Evolutionary conservation across 1,140 invertebrate species (phyloP).

Genomic region (Aphis craccivora): DNA sequence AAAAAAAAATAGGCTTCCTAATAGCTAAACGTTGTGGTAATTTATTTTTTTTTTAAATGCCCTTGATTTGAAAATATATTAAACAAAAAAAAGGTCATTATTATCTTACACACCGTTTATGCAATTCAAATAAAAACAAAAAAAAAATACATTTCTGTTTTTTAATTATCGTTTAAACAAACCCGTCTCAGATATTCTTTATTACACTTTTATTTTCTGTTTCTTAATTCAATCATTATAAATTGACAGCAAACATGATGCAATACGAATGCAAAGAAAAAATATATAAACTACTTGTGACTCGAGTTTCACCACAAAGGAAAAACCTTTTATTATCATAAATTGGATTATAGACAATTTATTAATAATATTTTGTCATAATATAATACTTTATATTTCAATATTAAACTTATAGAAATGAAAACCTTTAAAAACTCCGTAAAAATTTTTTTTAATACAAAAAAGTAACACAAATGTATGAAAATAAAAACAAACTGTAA

Average conservation of each 20-base stretch:
- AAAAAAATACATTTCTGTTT: not conserved
- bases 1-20: not conserved
- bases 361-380: constrained; percentile 36
- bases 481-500: constrained; percentile 18
- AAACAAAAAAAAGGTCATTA: not conserved
- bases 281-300: constrained; percentile 9
- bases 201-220: not conserved
- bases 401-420: constrained; percentile 6
- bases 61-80: not conserved
- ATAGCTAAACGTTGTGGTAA: not conserved
- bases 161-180: not conserved
- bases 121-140: not conserved
- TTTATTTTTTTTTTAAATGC: not conserved
- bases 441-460: not conserved
- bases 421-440: not conserved
- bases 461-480: not conserved
- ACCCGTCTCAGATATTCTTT: not conserved
- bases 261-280: not conserved
- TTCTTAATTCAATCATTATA: constrained; percentile 8
- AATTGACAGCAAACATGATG: constrained; percentile 17
- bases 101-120: not conserved
- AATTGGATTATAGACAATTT: constrained; percentile 20
- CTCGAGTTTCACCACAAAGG: not conserved
- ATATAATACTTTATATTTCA: constrained; percentile 18
- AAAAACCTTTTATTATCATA: constrained; percentile 16